Evolutionary conservation across 2,888 invertebrate species (phyloP).

Genomic region (Pseudanteris insignis): DNA sequence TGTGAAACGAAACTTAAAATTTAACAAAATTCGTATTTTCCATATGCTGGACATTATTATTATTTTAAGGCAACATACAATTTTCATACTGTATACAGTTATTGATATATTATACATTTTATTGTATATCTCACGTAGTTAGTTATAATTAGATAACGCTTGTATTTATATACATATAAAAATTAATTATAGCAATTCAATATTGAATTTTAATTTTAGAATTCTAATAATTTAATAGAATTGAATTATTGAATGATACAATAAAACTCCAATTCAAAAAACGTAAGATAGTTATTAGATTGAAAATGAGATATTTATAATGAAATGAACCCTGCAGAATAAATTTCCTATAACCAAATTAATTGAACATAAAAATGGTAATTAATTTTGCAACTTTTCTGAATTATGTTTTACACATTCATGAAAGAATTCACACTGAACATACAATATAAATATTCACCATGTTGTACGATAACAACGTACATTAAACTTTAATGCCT

Average conservation of each 20-base stretch:
- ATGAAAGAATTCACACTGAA: slow-evolving; percentile 46
- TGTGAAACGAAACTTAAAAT: slow-evolving; percentile 4
- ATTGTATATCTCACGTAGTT: slow-evolving; percentile 8
- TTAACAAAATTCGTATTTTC: slow-evolving; percentile 19
- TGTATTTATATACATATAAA: slow-evolving; percentile 6
- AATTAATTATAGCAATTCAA: slow-evolving; percentile 15
- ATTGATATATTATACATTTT: slow-evolving; percentile 34
- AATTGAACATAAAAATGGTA: slow-evolving; percentile 21
- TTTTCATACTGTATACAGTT: no score
- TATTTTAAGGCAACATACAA: slow-evolving; percentile 40
- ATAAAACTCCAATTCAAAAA: slow-evolving; percentile 1
- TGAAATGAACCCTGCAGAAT: slow-evolving; percentile 32
- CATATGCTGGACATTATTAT: slow-evolving; percentile 27
- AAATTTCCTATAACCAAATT: slow-evolving; percentile 26
- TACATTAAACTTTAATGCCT: slow-evolving; percentile 53
- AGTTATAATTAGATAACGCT: slow-evolving; percentile 9
- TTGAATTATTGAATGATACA: background rate
- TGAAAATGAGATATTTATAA: slow-evolving; percentile 9
- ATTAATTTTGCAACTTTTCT: slow-evolving; percentile 33
- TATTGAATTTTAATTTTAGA: no score
- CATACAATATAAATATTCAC: slow-evolving; percentile 41
- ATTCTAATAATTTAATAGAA: no score
- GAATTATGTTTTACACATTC: slow-evolving; percentile 42
- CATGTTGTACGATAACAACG: slow-evolving; percentile 45
- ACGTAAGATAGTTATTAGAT: slow-evolving; percentile 25